These are phyloP conservation scores for Sebastes iracundus DNA, from an alignment of 2,797 vertebrate genomes.

Conservation along the genomic window DNA sequence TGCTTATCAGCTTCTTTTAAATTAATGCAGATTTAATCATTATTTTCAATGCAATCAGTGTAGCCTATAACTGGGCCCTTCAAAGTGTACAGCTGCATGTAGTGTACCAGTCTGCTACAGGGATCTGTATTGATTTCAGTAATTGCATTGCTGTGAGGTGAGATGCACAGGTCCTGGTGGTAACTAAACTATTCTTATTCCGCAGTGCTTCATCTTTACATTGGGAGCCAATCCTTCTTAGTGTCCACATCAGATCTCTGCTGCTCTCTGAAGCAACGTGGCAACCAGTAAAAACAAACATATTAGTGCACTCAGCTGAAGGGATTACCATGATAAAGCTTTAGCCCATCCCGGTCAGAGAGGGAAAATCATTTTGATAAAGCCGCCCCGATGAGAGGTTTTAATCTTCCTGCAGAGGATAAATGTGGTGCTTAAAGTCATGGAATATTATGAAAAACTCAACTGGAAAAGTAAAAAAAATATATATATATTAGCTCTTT, in stretches of 20 bases:
- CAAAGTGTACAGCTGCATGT: constrained; percentile 22
- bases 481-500: neutral
- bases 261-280: constrained; percentile 25
- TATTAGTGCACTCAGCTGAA: constrained; percentile 61
- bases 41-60: constrained; percentile 50
- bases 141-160: neutral
- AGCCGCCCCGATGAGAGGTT: constrained; percentile 54
- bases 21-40: constrained; percentile 54
- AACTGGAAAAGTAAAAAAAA: neutral
- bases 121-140: constrained; percentile 26
- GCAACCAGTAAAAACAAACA: constrained; percentile 54
- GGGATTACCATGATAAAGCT: constrained; percentile 69
- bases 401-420: constrained; percentile 65
- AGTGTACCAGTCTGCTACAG: neutral
- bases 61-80: neutral
- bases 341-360: constrained; percentile 53
- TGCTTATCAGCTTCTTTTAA: constrained; percentile 24
- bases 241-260: constrained; percentile 2
- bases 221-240: neutral
- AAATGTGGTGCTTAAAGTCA: constrained; percentile 17
- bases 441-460: neutral
- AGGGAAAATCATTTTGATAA: constrained; percentile 66
- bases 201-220: neutral
- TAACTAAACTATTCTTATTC: neutral
- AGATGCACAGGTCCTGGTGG: neutral